Base-by-base conservation (phyloP, 2,113 vertebrate species). In the Monopterus albus region DNA sequence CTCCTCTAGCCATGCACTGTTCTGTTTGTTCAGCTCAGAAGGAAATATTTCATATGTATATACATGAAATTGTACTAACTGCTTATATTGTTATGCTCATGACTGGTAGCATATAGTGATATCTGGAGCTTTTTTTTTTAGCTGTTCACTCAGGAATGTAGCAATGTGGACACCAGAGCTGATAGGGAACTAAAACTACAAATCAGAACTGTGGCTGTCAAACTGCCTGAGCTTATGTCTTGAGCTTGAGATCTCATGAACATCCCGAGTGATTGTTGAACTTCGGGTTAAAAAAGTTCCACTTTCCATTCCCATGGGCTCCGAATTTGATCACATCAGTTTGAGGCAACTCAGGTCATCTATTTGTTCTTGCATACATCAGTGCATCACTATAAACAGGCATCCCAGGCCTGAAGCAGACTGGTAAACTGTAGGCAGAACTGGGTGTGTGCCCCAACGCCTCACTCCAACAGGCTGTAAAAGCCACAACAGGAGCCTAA, bases 1-100 rank as follows among this genome's bases (percentile, higher is more conserved):
- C 46, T 14, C 17, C n/a, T 61, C 2, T 47, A 11, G 46, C n/a
- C n/a, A 13, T 50, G 40, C 38, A 9, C 43, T 62, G 29, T 59
- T 70, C n/a, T n/a, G n/a, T n/a, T n/a, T n/a, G n/a, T n/a, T n/a
- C 26, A 47, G 11, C 40, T 57, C 12, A 57, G 59, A 56, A 39
- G 12, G n/a, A n/a, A n/a, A n/a, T n/a, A 42, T 33, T 40, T 25
- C 31, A 18, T 18, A 33, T 43, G 21, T 43, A 10, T 43, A 10
- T 18, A 33, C 10, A 12, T 28, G 12, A 20, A 33, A 20, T 25
- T 51, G 26, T 33, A 59, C 33, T 14, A 33, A 10, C 20, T 13
- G 12, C 33, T 38, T 29, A 33, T 14, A 28, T 33, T 53, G 18
- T 35, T 35, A 35, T 26, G 33, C 7, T 53, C 12, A 11, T 28